Percentiles rank a stretch among this genome's conserved stretches.
These are phyloP conservation scores for Semicossyphus pulcher DNA, from an alignment of 2,113 vertebrate genomes.

Conservation along the genomic window DNA sequence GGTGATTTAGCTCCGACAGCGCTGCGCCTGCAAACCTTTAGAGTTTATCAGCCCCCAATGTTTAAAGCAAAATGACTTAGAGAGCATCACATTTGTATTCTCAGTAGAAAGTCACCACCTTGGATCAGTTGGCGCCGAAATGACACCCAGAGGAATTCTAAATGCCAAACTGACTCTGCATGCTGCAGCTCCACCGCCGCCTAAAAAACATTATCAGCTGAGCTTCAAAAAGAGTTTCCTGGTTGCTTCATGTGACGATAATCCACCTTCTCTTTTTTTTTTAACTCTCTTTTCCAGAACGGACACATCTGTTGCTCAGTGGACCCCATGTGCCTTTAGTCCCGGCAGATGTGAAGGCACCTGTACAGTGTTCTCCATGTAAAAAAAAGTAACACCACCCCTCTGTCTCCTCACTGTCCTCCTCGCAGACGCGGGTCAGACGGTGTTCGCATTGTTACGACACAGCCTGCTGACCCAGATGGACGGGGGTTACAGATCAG, in stretches of 20 bases:
- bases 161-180: slow-evolving; percentile 56
- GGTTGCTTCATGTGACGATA: slow-evolving; percentile 39
- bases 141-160: slow-evolving; percentile 47
- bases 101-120: slow-evolving; percentile 26
- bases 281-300: slow-evolving; percentile 87
- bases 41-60: slow-evolving; percentile 4
- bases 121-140: slow-evolving; percentile 47
- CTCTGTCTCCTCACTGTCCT: slow-evolving; percentile 63
- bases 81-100: slow-evolving; percentile 43
- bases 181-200: slow-evolving; percentile 6
- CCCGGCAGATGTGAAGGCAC: slow-evolving; percentile 81
- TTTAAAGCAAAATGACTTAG: slow-evolving; percentile 17
- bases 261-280: slow-evolving; percentile 38
- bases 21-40: background rate
- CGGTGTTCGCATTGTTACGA: slow-evolving; percentile 51
- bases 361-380: slow-evolving; percentile 83
- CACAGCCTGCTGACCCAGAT: slow-evolving; percentile 53
- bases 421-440: slow-evolving; percentile 61
- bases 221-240: slow-evolving; percentile 29
- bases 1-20: background rate
- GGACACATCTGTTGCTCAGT: slow-evolving; percentile 99
- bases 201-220: slow-evolving; percentile 32
- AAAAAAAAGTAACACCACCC: slow-evolving; percentile 61
- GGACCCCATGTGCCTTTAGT: slow-evolving; percentile 99
- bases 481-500: slow-evolving; percentile 35